phyloP scores from a whole-genome alignment of 1,140 invertebrate genomes.

The Anastatus disparis region DNA sequence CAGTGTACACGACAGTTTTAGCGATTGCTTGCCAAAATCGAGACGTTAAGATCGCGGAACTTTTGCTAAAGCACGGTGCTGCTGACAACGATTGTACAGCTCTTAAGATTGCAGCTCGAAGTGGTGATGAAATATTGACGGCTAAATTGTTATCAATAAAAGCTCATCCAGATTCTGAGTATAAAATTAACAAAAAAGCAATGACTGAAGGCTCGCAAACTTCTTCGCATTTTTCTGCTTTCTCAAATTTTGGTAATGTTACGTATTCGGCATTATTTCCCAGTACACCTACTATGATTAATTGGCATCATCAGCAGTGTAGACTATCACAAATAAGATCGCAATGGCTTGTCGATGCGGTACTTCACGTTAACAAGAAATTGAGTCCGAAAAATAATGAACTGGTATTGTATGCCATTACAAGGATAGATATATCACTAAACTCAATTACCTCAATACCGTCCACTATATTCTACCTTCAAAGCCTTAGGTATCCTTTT shows the following conservation, averaged over 20 bases:
- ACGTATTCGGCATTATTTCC: slow-evolving; percentile 87
- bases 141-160: slow-evolving; percentile 83
- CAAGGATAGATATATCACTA: slow-evolving; percentile 91
- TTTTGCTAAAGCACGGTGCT: slow-evolving; percentile 88
- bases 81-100: slow-evolving; percentile 88
- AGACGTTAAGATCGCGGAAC: slow-evolving; percentile 72
- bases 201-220: slow-evolving; percentile 76
- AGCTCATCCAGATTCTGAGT: slow-evolving; percentile 85
- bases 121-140: slow-evolving; percentile 78
- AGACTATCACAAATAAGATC: slow-evolving; percentile 75
- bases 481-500: slow-evolving; percentile 74
- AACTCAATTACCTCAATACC: slow-evolving; percentile 88
- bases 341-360: slow-evolving; percentile 88
- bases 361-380: slow-evolving; percentile 85
- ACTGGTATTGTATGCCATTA: slow-evolving; percentile 87
- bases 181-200: slow-evolving; percentile 87
- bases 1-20: slow-evolving; percentile 49
- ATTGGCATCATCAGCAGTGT: slow-evolving; percentile 90
- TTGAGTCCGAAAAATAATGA: slow-evolving; percentile 76
- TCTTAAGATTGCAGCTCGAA: slow-evolving; percentile 75
- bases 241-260: slow-evolving; percentile 73
- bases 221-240: slow-evolving; percentile 66
- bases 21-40: slow-evolving; percentile 68
- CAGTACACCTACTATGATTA: slow-evolving; percentile 88
- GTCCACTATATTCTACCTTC: slow-evolving; percentile 82